Evolutionary conservation across 1,140 invertebrate species (phyloP), one percentile per base, ranked within the genome.

Genomic region (Ceratina japonica): DNA sequence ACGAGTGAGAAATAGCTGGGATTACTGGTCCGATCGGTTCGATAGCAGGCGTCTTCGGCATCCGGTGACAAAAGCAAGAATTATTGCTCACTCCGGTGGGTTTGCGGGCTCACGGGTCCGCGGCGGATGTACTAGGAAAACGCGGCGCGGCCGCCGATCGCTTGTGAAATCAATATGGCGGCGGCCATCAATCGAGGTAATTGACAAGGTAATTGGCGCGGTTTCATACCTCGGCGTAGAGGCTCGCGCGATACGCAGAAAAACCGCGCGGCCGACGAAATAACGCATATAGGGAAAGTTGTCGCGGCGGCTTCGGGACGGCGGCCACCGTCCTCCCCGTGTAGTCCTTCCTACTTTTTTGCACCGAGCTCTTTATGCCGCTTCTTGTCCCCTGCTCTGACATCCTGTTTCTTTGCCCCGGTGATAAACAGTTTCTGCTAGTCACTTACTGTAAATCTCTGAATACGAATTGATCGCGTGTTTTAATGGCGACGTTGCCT

Each of bases 151-250:
- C 44, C 81, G 62, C 16, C 76, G 81, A 86, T 87, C 78, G 84
- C 74, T 86, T 80, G 86, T 65, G 81, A 87, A 86, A 86, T 84
- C 82, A 84, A 87, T 86, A 87, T 84, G 86, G 86, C 79, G 86
- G 77, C 61, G 71, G 78, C 79, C 84, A 87, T 87, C 83, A 87
- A 87, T 87, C 84, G 86, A 79, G 79, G 79, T 87, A 87, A 87
- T 87, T 87, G 86, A 87, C 86, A 87, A 87, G 86, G 84, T 87
- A 87, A 87, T 87, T 87, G 86, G 80, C 82, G 82, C 74, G 63
- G 79, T 81, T 87, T 80, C 81, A 82, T 86, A 70, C 76, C 82
- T 64, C 69, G 64, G 78, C 75, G 69, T 75, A 61, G 65, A 18
- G 15, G n/a, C 58, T 27, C 58, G 68, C 51, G 61, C 69, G n/a